Evolutionary conservation across 2,113 vertebrate species (phyloP).

Genomic region (Himantopus leucocephalus): DNA sequence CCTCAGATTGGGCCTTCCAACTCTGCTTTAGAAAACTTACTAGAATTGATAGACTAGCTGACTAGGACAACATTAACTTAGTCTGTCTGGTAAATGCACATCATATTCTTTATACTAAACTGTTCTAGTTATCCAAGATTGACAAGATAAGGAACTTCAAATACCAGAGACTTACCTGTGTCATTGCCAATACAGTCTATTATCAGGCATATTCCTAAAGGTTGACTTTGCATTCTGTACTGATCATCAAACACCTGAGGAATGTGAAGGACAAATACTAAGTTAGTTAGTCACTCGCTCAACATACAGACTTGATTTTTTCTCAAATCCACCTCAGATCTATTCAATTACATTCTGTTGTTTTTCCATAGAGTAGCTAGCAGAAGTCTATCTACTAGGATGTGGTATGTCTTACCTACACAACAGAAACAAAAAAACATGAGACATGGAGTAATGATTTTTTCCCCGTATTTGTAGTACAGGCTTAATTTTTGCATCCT

Average conservation of each 20-base stretch:
- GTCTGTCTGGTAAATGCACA: background rate
- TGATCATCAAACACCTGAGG: constrained; percentile 64
- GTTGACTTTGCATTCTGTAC: constrained; percentile 80
- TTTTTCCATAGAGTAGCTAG: background rate
- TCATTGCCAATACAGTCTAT: constrained; percentile 90
- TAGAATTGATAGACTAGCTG: background rate
- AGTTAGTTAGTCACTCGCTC: background rate
- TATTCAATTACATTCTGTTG: background rate
- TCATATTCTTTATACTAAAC: background rate
- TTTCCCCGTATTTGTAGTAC: background rate
- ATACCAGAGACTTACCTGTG: constrained; percentile 77
- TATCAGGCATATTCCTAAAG: constrained; percentile 88
- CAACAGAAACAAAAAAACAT: background rate
- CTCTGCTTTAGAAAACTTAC: background rate
- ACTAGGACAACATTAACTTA: background rate
- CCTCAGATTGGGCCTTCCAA: background rate
- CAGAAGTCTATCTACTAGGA: background rate
- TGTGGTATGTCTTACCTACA: background rate
- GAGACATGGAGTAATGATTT: background rate
- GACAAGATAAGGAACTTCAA: background rate
- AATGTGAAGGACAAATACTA: background rate
- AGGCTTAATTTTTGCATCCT: background rate
- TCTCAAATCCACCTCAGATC: background rate
- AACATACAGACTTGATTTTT: background rate
- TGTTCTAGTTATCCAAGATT: background rate